Evolutionary conservation across 2,888 invertebrate genomes (phyloP), one percentile per base, ranked within the genome.

Genomic region (Theodoxus fluviatilis): DNA sequence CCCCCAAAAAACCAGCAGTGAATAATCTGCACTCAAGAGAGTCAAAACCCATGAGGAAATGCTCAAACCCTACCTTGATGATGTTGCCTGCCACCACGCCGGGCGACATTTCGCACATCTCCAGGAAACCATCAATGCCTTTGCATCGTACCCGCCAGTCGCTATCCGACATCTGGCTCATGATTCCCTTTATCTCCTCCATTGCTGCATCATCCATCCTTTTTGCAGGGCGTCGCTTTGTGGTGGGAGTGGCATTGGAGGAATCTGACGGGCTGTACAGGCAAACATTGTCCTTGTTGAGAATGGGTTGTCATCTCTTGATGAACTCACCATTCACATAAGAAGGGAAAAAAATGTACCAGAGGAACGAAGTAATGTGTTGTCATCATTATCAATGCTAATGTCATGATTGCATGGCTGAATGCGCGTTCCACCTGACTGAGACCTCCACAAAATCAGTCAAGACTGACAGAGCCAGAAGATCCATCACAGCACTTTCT

Each of bases 61-160:
- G 15, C 33, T 1, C 12, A 66, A 22, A 22, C 40, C 69, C 65
- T 61, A 86, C 87, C 84, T 85, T 86, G 22, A 84, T 79, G 52
- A 86, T 79, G 71, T 85, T 80, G 25, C 74, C 70, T 9, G 79
- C 75, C 9, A 87, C 80, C 7, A 81, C 72, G 22, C 78, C 71
- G 2, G 84, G 75, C 59, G 82, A 80, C 33, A 75, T 74, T 70
- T 84, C 81, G 67, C 83, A 80, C 80, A 87, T 79, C 65, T 83
- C 80, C 40, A 79, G 76, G 37, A 87, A 79, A 22, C 78, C 75
- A 38, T 78, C 76, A 47, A 87, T 81, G 22, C 85, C 87, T 38
- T 81, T 77, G 71, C 83, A 78, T 22, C 87, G 73, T 55, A 84
- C 81, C 67, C 82, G 76, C 85, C 86, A 87, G 74, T 87, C 86